Percentiles rank a stretch among this genome's conserved stretches.
Evolutionary conservation across 2,888 invertebrate genomes (phyloP).

Genomic region (Crocallis elinguaria): DNA sequence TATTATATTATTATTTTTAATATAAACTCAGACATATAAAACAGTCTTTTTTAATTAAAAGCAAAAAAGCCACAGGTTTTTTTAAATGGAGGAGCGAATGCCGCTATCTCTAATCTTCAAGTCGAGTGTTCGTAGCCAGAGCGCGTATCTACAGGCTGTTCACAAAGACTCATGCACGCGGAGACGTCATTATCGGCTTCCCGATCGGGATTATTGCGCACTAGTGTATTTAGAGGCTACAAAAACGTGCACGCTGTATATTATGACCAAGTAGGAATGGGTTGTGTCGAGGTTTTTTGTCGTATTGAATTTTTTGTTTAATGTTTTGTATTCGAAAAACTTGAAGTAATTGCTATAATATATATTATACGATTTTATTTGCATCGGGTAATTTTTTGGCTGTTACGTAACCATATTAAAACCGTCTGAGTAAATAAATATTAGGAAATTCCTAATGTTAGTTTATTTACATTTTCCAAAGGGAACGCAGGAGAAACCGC

Average conservation of each 20-base stretch:
- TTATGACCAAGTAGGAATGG: slow-evolving; percentile 8
- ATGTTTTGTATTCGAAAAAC: neutral
- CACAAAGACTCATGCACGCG: slow-evolving; percentile 62
- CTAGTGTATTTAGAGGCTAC: slow-evolving; percentile 47
- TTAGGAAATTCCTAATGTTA: too few relatives aligned
- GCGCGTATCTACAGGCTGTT: slow-evolving; percentile 40
- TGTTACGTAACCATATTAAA: too few relatives aligned
- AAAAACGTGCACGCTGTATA: slow-evolving; percentile 29
- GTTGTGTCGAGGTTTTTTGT: slow-evolving; percentile 20
- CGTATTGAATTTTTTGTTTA: neutral
- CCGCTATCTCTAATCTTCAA: slow-evolving; percentile 13
- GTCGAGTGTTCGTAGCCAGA: slow-evolving; percentile 11
- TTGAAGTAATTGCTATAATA: neutral
- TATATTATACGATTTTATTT: too few relatives aligned
- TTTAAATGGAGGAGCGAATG: neutral
- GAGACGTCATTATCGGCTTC: slow-evolving; percentile 62
- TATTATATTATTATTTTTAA: too few relatives aligned
- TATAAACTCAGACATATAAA: too few relatives aligned
- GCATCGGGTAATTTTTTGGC: too few relatives aligned
- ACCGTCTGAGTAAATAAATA: too few relatives aligned
- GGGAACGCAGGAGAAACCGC: too few relatives aligned
- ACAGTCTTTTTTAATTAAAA: too few relatives aligned
- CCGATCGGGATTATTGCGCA: slow-evolving; percentile 59
- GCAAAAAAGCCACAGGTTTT: neutral
- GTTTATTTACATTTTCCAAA: neutral